phyloP scores from a whole-genome alignment of 2,113 vertebrate genomes.

The Gambusia holbrooki region DNA sequence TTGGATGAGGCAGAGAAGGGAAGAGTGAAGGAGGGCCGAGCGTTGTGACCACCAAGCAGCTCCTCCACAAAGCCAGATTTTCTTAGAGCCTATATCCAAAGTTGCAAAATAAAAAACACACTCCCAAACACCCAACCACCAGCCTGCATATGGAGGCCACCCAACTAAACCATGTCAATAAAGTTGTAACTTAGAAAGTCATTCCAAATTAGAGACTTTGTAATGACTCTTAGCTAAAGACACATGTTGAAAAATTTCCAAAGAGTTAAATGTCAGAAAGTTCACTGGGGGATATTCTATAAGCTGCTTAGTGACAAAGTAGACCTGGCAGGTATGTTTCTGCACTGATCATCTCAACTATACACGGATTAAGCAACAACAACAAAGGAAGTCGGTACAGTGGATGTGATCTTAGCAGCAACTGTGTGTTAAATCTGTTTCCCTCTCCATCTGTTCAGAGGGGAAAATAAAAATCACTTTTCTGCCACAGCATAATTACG shows the following conservation, averaged over 20 bases:
- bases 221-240: neutral
- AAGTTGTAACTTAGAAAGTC: neutral
- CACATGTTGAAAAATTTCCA: slow-evolving; percentile 9
- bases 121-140: slow-evolving; percentile 40
- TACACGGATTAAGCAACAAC: slow-evolving; percentile 52
- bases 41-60: slow-evolving; percentile 13
- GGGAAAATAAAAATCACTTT: slow-evolving; percentile 58
- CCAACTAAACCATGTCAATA: slow-evolving; percentile 9
- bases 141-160: slow-evolving; percentile 41
- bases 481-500: slow-evolving; percentile 70
- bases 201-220: neutral
- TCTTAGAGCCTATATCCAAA: slow-evolving; percentile 32
- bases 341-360: slow-evolving; percentile 35
- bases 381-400: slow-evolving; percentile 22
- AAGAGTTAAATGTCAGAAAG: slow-evolving; percentile 17
- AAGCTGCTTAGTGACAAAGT: slow-evolving; percentile 39
- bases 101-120: slow-evolving; percentile 26
- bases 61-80: slow-evolving; percentile 26
- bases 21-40: slow-evolving; percentile 29
- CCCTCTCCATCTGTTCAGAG: slow-evolving; percentile 66
- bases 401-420: slow-evolving; percentile 44
- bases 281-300: slow-evolving; percentile 29
- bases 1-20: slow-evolving; percentile 40
- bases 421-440: slow-evolving; percentile 52
- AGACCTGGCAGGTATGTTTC: slow-evolving; percentile 41